Percentiles rank a stretch among this genome's conserved stretches.
Evolutionary conservation across 2,888 invertebrate species (phyloP).

Genomic region (Tipula helvola): DNA sequence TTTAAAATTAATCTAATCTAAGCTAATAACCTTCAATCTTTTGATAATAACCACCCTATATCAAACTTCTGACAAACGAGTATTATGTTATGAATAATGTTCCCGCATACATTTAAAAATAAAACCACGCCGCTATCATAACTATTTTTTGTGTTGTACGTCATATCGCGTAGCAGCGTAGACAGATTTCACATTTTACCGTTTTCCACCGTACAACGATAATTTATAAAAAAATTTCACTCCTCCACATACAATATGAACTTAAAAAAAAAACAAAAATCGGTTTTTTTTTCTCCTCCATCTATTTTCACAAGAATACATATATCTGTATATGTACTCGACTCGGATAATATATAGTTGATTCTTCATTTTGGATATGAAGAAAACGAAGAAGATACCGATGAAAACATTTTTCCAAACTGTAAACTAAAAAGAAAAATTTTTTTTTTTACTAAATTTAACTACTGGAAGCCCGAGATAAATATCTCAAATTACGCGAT

Average conservation of each 20-base stretch:
- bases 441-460: conserved; percentile 4
- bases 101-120: too few species aligned
- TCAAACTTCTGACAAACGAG: too few species aligned
- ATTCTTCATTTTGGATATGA: not conserved
- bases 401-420: not conserved
- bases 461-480: not conserved
- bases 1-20: too few species aligned
- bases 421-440: not conserved
- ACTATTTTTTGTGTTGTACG: not conserved
- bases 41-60: too few species aligned
- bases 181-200: not conserved
- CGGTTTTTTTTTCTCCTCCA: not conserved
- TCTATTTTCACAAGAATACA: not conserved
- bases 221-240: not conserved
- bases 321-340: not conserved
- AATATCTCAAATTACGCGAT: not conserved
- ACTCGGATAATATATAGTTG: not conserved
- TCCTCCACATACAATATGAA: not conserved
- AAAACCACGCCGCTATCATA: not conserved
- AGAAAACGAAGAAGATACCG: not conserved
- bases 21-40: too few species aligned
- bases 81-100: too few species aligned
- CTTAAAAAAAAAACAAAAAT: not conserved
- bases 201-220: not conserved
- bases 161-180: not conserved